Evolutionary conservation across 2,113 vertebrate species (phyloP), one percentile per base, ranked within the genome.

Genomic region (Labeo rohita): DNA sequence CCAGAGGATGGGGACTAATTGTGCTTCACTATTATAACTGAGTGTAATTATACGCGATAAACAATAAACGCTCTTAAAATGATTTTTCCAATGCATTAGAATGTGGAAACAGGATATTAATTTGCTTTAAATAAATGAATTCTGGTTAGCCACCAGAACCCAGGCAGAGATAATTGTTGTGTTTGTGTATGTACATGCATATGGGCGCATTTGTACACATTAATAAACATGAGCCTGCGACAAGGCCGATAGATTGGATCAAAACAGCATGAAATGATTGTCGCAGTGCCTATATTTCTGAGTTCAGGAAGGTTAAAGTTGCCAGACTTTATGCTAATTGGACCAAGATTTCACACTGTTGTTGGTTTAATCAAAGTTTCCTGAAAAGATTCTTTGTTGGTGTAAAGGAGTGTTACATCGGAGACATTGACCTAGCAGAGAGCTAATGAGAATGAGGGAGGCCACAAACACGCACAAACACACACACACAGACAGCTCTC

Each of bases 361-460:
- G 28, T 47, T 43, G 0, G 39, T 78, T 78, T 56, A 74, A 61
- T 34, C 56, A 8, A 16, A 59, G 50, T 34, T 45, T 63, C 43
- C 34, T 75, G 49, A 39, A 75, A 77, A 75, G 7, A 54, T 7
- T 65, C 36, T 65, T 56, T 76, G 52, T 52, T 77, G 80, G 59
- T 59, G 15, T 86, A n/a, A 83, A 34, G 34, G 7, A 83, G 52
- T 43, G 5, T 83, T 56, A 72, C n/a, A n/a, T 36, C 5, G 3
- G 11, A 75, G 72, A 63, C 18, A 47, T 47, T 11, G 81, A 72
- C 47, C 23, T 65, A 80, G 49, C 65, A 80, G n/a, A 77, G 50
- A 66, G 54, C 66, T 83, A 85, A 87, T 85, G 70, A 85, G 73
- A 83, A 9, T 52, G 70, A 70, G 72, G 72, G 61, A 74, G 16